These are phyloP conservation scores for Drosophila paranaensis DNA, from an alignment of 2,888 invertebrate genomes.

Conservation along the genomic window DNA sequence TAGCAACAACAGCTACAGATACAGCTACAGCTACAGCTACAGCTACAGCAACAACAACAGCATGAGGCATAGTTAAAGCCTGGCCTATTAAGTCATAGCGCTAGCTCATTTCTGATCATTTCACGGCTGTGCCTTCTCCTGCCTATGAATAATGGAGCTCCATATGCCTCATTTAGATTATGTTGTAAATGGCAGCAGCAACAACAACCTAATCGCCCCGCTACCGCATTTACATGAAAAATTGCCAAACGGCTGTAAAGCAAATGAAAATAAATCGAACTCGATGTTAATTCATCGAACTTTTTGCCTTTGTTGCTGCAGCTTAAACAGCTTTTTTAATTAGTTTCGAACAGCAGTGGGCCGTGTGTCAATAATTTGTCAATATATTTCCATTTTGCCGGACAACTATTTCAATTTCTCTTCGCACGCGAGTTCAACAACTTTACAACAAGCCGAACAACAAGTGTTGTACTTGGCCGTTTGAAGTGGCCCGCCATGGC, in stretches of 20 bases:
- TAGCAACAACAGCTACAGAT: constrained; percentile 30
- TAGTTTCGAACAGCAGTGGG: constrained; percentile 78
- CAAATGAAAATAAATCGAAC: constrained; percentile 55
- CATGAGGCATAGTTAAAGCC: constrained; percentile 57
- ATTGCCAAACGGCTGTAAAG: constrained; percentile 68
- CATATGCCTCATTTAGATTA: constrained; percentile 77
- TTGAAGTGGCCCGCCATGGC: constrained; percentile 56
- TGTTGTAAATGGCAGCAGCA: constrained; percentile 70
- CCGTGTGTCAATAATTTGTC: constrained; percentile 71
- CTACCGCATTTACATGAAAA: constrained; percentile 73
- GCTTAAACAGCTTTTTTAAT: constrained; percentile 75
- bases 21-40: constrained; percentile 12
- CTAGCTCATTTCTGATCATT: constrained; percentile 72
- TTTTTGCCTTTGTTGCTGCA: constrained; percentile 39
- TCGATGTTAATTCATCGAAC: constrained; percentile 63
- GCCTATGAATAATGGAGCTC: constrained; percentile 74
- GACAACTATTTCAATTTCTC: constrained; percentile 56
- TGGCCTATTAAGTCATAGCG: constrained; percentile 83
- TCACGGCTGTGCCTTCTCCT: constrained; percentile 65
- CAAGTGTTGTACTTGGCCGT: constrained; percentile 52
- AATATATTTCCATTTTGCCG: constrained; percentile 49
- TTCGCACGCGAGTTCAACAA: constrained; percentile 48
- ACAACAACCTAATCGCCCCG: constrained; percentile 24
- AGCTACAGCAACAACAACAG: constrained; percentile 7
- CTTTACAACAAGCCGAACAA: constrained; percentile 48